Base-by-base conservation (phyloP, 2,113 vertebrate species). In the Panurus biarmicus region DNA sequence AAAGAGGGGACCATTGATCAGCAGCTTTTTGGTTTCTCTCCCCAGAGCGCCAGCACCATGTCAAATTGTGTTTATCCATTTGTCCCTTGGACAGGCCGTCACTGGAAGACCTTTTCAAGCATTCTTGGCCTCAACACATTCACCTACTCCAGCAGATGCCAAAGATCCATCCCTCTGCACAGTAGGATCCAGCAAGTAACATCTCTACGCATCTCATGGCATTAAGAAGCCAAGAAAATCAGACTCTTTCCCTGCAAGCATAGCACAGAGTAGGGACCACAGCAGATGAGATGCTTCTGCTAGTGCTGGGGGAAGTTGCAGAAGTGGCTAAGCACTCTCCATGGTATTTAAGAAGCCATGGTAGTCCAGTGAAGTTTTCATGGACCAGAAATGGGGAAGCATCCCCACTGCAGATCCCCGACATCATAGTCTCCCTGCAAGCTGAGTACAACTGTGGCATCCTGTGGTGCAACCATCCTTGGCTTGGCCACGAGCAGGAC, bases 81-180 rank as follows among this genome's bases (percentile, higher is more conserved):
- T 97, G 98, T 67, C 98, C 98, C 6, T 98, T 98, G 0, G 98
- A 99, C 71, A 97, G 98, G 7, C 98, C 98, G 1, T 98, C 98
- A 33, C 97, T 99, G 4, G 98, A 99, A 96, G 98, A 99, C 89
- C 97, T 99, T 80, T 96, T 98, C 95, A 98, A 98, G 80, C 98
- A 99, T 94, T 90, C 98, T 0, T 99, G 98, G 98, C 98, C 99
- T 98, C 98, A 99, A 93, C 96, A 91, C 47, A 90, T 97, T 2
- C 93, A 98, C 14, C 94, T 98, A 85, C 72, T 95, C 47, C n/a
- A 77, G 47, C 18, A 61, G 47, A 70, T n/a, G 2, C 91, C 98
- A 2, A 98, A 98, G 96, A 98, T 99, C 94, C 93, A 98, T n/a
- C 23, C 19, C n/a, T 51, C 97, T 99, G 87, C 98, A 98, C 97